Conservation (phyloP, 2,113 vertebrate species). For the human region DNA sequence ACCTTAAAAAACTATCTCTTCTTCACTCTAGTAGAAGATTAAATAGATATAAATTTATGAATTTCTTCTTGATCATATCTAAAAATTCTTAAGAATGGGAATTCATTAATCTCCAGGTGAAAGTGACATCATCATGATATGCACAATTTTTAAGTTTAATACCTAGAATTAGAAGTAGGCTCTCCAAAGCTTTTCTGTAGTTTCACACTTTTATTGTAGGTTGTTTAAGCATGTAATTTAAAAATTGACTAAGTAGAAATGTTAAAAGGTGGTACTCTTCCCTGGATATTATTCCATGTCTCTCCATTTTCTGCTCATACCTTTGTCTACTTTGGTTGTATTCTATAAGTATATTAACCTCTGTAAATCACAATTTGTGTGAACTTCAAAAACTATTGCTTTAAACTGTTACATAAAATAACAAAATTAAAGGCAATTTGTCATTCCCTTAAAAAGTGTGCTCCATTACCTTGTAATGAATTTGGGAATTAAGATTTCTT, state of each 20-base stretch:
- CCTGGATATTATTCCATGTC: background rate
- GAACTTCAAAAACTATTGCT: slow-evolving; percentile 31
- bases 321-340: slow-evolving; percentile 12
- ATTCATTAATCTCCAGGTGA: slow-evolving; percentile 46
- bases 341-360: slow-evolving; percentile 39
- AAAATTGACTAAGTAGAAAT: background rate
- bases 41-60: slow-evolving; percentile 32
- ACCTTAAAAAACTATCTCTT: background rate
- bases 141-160: slow-evolving; percentile 34
- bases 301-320: slow-evolving; percentile 7
- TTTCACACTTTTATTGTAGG: background rate
- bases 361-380: slow-evolving; percentile 50
- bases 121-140: background rate
- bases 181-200: background rate
- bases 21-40: background rate
- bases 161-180: slow-evolving; percentile 31
- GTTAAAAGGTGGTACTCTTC: background rate
- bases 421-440: slow-evolving; percentile 66
- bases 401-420: slow-evolving; percentile 59
- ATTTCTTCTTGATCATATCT: background rate
- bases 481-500: slow-evolving; percentile 17
- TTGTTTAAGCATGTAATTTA: slow-evolving; percentile 22
- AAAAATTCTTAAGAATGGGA: background rate
- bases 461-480: slow-evolving; percentile 33
- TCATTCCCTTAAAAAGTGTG: background rate